Conservation (phyloP, 2,888 invertebrate genomes). For the Phortica magna region DNA sequence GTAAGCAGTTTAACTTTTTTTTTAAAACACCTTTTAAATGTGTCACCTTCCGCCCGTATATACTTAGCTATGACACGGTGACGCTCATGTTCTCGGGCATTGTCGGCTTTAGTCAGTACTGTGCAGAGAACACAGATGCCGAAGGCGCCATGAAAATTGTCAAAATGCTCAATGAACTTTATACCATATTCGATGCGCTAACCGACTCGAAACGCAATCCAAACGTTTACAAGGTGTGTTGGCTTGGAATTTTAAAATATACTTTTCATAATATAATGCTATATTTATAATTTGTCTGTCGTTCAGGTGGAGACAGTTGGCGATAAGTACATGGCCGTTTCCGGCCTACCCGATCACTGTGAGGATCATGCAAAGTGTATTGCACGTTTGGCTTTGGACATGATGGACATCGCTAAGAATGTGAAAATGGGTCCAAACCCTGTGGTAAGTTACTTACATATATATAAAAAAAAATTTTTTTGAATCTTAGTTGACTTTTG, state of each 20-base stretch:
- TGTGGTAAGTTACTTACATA: slow-evolving; percentile 83
- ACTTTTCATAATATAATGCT: background rate
- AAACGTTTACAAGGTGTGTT: slow-evolving; percentile 93
- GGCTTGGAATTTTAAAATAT: background rate
- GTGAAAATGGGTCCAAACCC: slow-evolving; percentile 92
- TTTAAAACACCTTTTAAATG: slow-evolving; percentile 26
- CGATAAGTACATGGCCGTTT: slow-evolving; percentile 98
- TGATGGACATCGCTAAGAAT: slow-evolving; percentile 95
- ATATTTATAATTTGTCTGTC: slow-evolving; percentile 11
- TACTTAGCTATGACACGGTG: slow-evolving; percentile 91
- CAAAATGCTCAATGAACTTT: slow-evolving; percentile 93
- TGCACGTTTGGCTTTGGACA: slow-evolving; percentile 92
- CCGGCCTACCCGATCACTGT: slow-evolving; percentile 95
- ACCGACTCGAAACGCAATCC: slow-evolving; percentile 95
- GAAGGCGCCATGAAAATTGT: slow-evolving; percentile 98
- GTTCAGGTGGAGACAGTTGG: slow-evolving; percentile 96
- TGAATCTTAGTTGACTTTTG: too few species aligned
- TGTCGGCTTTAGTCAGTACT: slow-evolving; percentile 94
- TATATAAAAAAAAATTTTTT: too few species aligned
- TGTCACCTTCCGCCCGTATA: background rate
- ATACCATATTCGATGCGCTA: slow-evolving; percentile 95
- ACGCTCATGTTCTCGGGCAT: slow-evolving; percentile 96
- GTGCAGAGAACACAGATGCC: slow-evolving; percentile 93
- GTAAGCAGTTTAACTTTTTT: slow-evolving; percentile 77
- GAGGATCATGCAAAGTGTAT: slow-evolving; percentile 94